Conservation (phyloP, 2,888 invertebrate genomes). For the Drosophila quinaria region DNA sequence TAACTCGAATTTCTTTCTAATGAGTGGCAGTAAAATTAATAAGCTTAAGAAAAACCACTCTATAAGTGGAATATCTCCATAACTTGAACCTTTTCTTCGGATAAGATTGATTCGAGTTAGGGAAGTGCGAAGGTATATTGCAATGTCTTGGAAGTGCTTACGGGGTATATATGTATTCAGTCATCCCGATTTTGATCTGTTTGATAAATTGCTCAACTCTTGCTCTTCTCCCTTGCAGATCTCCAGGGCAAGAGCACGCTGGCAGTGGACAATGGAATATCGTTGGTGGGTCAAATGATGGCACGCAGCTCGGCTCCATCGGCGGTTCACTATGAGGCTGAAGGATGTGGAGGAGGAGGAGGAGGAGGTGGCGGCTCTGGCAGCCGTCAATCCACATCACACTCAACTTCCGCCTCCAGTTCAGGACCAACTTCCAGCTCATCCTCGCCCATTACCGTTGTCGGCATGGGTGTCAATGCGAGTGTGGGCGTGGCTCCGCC, state of each 20-base stretch:
- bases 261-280: constrained; percentile 13
- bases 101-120: too few relatives aligned
- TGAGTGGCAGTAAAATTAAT: too few relatives aligned
- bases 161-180: too few relatives aligned
- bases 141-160: too few relatives aligned
- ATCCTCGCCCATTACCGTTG: constrained; percentile 66
- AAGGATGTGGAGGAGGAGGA: neutral
- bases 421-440: constrained; percentile 49
- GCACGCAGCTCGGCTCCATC: constrained; percentile 72
- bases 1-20: too few relatives aligned
- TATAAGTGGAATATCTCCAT: too few relatives aligned
- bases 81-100: too few relatives aligned
- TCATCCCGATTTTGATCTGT: neutral
- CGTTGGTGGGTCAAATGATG: constrained; percentile 18
- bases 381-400: constrained; percentile 49
- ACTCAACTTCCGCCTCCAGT: constrained; percentile 53
- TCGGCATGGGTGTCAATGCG: constrained; percentile 45
- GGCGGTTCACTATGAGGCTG: constrained; percentile 50
- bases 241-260: constrained; percentile 22
- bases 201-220: neutral
- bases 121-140: too few relatives aligned
- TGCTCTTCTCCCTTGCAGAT: constrained; percentile 48
- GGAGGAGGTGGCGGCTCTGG: neutral
- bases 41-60: too few relatives aligned
- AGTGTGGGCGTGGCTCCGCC: constrained; percentile 31